Percentiles rank a stretch among this genome's conserved stretches.
phyloP scores from a whole-genome alignment of 2,797 vertebrate genomes.

The Falco berigora region DNA sequence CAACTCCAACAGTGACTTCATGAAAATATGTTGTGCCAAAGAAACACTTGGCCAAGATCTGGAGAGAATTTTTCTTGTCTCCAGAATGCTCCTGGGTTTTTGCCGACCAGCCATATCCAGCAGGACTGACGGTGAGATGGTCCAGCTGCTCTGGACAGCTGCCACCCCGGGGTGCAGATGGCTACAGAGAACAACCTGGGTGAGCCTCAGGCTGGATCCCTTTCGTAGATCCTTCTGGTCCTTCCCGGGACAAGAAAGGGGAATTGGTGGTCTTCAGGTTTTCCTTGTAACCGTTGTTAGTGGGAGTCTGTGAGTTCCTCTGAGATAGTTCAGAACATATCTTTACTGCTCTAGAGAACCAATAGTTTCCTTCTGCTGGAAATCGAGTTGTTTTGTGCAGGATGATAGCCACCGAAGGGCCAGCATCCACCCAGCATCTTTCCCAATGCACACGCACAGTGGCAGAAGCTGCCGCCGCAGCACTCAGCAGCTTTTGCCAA shows the following conservation, averaged over 20 bases:
- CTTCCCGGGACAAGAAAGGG: background rate
- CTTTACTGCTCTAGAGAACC: background rate
- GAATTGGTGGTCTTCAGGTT: background rate
- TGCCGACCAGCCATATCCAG: background rate
- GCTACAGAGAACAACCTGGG: background rate
- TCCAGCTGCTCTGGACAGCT: background rate
- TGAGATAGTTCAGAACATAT: background rate
- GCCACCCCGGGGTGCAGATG: accelerated
- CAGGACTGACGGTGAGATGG: background rate
- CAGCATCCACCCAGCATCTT: background rate
- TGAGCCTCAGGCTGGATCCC: background rate
- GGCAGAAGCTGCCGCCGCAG: background rate
- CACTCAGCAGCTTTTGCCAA: background rate
- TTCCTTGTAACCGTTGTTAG: background rate
- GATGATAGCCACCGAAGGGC: background rate
- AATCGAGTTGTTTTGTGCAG: background rate
- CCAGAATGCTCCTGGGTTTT: background rate
- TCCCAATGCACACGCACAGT: background rate
- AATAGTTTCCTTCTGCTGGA: background rate
- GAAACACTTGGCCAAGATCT: background rate
- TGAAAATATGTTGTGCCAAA: background rate
- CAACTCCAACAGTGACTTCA: constrained; percentile 42
- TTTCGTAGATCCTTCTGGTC: background rate
- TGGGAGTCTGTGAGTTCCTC: background rate
- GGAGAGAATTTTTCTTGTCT: background rate